phyloP scores from a whole-genome alignment of 2,888 invertebrate genomes.

The Eristalis intricaria region DNA sequence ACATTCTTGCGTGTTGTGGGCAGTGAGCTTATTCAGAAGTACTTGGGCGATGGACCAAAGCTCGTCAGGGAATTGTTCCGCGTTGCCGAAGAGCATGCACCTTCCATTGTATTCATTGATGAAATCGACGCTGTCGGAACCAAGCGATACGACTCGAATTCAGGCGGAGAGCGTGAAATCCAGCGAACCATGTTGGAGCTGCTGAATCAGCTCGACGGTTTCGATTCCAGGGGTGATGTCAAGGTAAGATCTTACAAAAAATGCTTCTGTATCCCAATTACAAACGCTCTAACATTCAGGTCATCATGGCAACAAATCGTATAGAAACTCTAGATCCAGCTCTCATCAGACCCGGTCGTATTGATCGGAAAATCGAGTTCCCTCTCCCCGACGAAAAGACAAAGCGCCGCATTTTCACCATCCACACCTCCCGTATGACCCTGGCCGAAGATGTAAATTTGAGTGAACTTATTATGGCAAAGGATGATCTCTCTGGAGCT shows the following conservation, averaged over 20 bases:
- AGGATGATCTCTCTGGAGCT: conserved; percentile 99
- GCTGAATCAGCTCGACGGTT: conserved; percentile 98
- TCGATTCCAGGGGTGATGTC: conserved; percentile 97
- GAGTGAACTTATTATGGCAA: conserved; percentile 98
- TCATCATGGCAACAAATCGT: conserved; percentile 98
- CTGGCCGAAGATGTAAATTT: conserved; percentile 97
- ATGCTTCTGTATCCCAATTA: neutral
- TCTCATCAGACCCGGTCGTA: conserved; percentile 98
- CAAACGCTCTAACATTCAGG: conserved; percentile 82
- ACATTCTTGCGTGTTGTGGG: conserved; percentile 99
- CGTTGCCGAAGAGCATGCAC: conserved; percentile 99
- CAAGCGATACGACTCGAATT: conserved; percentile 99
- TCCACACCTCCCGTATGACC: conserved; percentile 99
- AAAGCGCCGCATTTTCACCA: conserved; percentile 96
- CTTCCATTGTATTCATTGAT: conserved; percentile 99
- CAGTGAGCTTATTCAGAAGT: conserved; percentile 99
- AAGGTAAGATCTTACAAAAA: conserved; percentile 85
- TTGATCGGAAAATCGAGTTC: conserved; percentile 99
- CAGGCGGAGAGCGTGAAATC: conserved; percentile 99
- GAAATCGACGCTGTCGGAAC: conserved; percentile 99
- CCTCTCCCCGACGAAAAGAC: conserved; percentile 99
- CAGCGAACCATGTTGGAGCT: conserved; percentile 99
- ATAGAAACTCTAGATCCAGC: conserved; percentile 99
- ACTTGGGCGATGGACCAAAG: conserved; percentile 99
- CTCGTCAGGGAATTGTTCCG: conserved; percentile 98